Base-by-base conservation (phyloP, 2,113 vertebrate genomes). In the Paramisgurnus dabryanus region DNA sequence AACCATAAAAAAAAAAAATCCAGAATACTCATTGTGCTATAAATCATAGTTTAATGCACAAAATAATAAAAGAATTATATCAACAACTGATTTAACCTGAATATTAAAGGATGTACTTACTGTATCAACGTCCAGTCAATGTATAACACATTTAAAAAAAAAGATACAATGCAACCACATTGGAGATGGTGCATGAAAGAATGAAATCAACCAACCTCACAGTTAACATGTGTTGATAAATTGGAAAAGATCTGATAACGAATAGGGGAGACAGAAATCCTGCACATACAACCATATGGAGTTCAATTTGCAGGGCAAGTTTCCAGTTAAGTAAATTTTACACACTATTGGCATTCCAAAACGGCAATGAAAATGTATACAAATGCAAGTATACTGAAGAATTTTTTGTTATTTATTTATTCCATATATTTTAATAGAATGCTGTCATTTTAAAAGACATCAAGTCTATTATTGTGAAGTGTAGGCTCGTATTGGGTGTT, bases 111-210 rank as follows among this genome's bases (percentile, higher is more conserved):
- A 70, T 40, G 47, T 78, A 75, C 27, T 68, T 53, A 73, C 69
- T n/a, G n/a, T 67, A 58, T 53, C 39, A 50, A 74, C 81, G 84
- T 89, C 41, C 66, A 80, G 89, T 84, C 85, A 85, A 86, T 85
- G 89, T 83, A 61, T 4, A 83, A 81, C 86, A 82, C 85, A 76
- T 86, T 22, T 0, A 22, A 34, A 34, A 34, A 22, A 60, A 85
- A 67, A 49, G 39, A 60, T 66, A 71, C 34, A 58, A 53, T 40
- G 22, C 9, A 71, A 78, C 22, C 5, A 65, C 68, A 69, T 41
- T 65, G 68, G n/a, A 78, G 41, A 45, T 65, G 73, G 45, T 39
- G 70, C 78, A 63, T 75, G 34, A 82, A 68, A 80, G 58, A 39
- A 63, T 65, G 60, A 49, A 55, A 78, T 81, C 63, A 55, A 68